phyloP scores from a whole-genome alignment of 2,797 vertebrate species.

The Sebastes minor region DNA sequence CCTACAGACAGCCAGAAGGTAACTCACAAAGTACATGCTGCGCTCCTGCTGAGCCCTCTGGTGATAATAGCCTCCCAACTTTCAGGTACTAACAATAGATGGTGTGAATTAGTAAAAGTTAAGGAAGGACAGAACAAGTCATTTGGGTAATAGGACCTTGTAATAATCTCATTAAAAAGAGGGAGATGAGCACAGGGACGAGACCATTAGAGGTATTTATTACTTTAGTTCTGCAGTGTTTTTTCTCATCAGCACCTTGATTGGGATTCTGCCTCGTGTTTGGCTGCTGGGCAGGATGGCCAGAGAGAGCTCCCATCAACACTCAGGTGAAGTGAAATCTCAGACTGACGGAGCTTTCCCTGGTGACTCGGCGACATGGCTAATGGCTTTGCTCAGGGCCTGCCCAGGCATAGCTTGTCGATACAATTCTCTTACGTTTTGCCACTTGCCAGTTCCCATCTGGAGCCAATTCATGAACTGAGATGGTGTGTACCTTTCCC shows the following conservation, averaged over 20 bases:
- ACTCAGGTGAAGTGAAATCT: conserved; percentile 87
- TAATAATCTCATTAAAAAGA: conserved; percentile 65
- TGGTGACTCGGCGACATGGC: conserved; percentile 76
- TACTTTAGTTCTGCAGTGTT: conserved; percentile 39
- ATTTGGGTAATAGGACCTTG: conserved; percentile 56
- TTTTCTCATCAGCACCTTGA: conserved; percentile 63
- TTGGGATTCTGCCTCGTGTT: conserved; percentile 33
- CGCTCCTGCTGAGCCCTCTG: conserved; percentile 36
- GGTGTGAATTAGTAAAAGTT: conserved; percentile 56
- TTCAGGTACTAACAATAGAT: conserved; percentile 44
- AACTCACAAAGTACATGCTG: conserved; percentile 24
- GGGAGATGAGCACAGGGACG: conserved; percentile 26
- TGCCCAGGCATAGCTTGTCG: conserved; percentile 82
- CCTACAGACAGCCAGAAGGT: conserved; percentile 1
- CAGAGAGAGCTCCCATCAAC: conserved; percentile 76
- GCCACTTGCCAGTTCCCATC: conserved; percentile 88
- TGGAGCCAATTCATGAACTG: conserved; percentile 86
- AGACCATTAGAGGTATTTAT: conserved; percentile 54
- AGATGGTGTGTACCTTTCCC: conserved; percentile 79
- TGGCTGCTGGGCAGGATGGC: conserved; percentile 25
- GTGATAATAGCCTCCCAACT: conserved; percentile 43
- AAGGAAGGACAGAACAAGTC: conserved; percentile 44
- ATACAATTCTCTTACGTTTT: conserved; percentile 88
- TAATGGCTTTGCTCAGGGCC: conserved; percentile 84
- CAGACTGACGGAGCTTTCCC: conserved; percentile 77